phyloP scores from a whole-genome alignment of 2,888 invertebrate genomes.

The Tromatobia lineatoria region DNA sequence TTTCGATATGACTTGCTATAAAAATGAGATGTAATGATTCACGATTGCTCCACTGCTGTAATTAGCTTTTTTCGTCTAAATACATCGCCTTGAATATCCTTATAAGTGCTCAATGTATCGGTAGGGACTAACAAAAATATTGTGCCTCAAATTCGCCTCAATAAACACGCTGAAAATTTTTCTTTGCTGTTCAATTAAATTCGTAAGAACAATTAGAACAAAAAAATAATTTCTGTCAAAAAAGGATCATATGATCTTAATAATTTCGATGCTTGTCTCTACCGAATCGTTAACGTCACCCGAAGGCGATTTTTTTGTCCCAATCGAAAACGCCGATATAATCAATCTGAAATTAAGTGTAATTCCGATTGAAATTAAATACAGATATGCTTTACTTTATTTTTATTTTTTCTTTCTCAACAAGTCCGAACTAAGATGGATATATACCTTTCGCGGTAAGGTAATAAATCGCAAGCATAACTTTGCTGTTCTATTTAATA shows the following conservation, averaged over 20 bases:
- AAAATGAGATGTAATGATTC: not conserved
- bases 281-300: too few relatives aligned
- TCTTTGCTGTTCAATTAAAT: not conserved
- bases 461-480: conserved; percentile 51
- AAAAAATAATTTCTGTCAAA: not conserved
- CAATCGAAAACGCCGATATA: conserved; percentile 12
- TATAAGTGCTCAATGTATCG: not conserved
- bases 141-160: not conserved
- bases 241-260: not conserved
- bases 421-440: conserved; percentile 17
- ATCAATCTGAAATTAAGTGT: conserved; percentile 17
- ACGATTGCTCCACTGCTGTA: conserved; percentile 6
- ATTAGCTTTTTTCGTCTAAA: conserved; percentile 17
- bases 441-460: conserved; percentile 20
- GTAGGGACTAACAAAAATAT: not conserved
- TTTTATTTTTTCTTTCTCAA: conserved; percentile 25
- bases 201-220: not conserved
- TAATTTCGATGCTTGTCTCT: not conserved
- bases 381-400: conserved; percentile 25
- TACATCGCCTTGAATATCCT: not conserved
- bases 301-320: not conserved
- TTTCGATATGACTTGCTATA: conserved; percentile 6
- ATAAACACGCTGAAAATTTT: not conserved
- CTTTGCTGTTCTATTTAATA: conserved; percentile 62
- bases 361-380: conserved; percentile 17